These are phyloP conservation scores for Metellina segmentata DNA, from an alignment of 2,888 invertebrate genomes.

Conservation along the genomic window DNA sequence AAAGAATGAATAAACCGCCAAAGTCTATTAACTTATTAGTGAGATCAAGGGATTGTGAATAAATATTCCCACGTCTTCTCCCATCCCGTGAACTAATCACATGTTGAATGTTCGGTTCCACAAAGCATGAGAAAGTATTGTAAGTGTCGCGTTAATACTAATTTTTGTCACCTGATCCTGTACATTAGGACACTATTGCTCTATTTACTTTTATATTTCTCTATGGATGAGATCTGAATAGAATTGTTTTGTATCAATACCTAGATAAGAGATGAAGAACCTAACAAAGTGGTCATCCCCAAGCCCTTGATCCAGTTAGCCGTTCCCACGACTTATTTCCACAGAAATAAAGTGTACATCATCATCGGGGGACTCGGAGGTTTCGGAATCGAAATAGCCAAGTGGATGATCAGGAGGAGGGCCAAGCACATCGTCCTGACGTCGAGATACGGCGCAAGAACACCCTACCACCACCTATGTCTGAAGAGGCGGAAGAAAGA, in stretches of 20 bases:
- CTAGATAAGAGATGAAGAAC: constrained; percentile 90
- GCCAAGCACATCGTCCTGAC: constrained; percentile 92
- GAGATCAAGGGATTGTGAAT: no score
- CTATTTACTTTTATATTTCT: no score
- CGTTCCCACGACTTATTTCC: constrained; percentile 90
- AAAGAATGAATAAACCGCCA: no score
- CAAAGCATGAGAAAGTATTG: no score
- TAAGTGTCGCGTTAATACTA: no score
- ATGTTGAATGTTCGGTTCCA: no score
- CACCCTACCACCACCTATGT: constrained; percentile 95
- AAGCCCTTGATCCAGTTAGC: constrained; percentile 84
- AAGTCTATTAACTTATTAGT: no score
- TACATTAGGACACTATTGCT: no score
- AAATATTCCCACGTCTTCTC: no score
- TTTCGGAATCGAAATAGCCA: constrained; percentile 95
- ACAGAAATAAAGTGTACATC: constrained; percentile 82
- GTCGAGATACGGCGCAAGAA: constrained; percentile 93
- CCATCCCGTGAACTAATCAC: no score
- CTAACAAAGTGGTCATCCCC: constrained; percentile 79
- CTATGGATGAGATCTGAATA: background rate
- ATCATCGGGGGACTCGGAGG: constrained; percentile 92
- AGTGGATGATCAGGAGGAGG: constrained; percentile 93
- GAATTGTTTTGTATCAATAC: background rate
- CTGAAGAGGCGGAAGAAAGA: constrained; percentile 82
- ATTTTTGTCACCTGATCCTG: no score